A percentile compares a stretch with the other conserved stretches of the same genome.
phyloP scores from a whole-genome alignment of 2,888 invertebrate genomes.

The Aethes cnicana region DNA sequence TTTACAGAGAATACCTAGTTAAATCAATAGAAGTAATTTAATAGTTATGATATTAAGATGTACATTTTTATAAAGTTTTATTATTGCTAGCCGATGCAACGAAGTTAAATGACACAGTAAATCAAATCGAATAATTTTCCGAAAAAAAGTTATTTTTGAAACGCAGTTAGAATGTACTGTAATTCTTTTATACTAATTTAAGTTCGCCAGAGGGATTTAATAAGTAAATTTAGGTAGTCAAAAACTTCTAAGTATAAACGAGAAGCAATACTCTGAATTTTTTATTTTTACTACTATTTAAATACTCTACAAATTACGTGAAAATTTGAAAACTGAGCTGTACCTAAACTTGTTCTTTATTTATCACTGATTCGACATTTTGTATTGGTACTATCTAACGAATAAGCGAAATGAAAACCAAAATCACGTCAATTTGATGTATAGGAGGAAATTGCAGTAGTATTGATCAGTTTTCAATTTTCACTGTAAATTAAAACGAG shows the following conservation, averaged over 20 bases:
- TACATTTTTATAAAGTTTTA: slow-evolving; percentile 34
- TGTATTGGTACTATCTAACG: too few species aligned
- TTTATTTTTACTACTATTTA: slow-evolving; percentile 68
- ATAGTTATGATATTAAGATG: slow-evolving; percentile 21
- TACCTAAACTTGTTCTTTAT: slow-evolving; percentile 29
- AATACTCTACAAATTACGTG: slow-evolving; percentile 67
- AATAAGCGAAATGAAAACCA: too few species aligned
- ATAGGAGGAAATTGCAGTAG: not conserved
- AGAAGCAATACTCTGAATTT: slow-evolving; percentile 81
- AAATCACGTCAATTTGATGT: too few species aligned
- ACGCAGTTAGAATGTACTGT: slow-evolving; percentile 42
- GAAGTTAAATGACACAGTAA: slow-evolving; percentile 40
- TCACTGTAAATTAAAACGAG: slow-evolving; percentile 48
- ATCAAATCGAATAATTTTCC: slow-evolving; percentile 20
- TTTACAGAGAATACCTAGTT: slow-evolving; percentile 32
- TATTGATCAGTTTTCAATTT: slow-evolving; percentile 47
- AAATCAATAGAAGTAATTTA: slow-evolving; percentile 29
- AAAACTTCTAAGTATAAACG: slow-evolving; percentile 78
- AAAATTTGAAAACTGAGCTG: slow-evolving; percentile 51
- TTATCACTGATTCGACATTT: too few species aligned
- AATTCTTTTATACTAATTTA: slow-evolving; percentile 47
- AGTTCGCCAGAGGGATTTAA: slow-evolving; percentile 78
- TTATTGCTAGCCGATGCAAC: slow-evolving; percentile 56
- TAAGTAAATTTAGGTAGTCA: slow-evolving; percentile 73
- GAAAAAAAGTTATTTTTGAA: slow-evolving; percentile 22